phyloP scores from a whole-genome alignment of 2,797 vertebrate genomes.

The Urocyon cinereoargenteus region DNA sequence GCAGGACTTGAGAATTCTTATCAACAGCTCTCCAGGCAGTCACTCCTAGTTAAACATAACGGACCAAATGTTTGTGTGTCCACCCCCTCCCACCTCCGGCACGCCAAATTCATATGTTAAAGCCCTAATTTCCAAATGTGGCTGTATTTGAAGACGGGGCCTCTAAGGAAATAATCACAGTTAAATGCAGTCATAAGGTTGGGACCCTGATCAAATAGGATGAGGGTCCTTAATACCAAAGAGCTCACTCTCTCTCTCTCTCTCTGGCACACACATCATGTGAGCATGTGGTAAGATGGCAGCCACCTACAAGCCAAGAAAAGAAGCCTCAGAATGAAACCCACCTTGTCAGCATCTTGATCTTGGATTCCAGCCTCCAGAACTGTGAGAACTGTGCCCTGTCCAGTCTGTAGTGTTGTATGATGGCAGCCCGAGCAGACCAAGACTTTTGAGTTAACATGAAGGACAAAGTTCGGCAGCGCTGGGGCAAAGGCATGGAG shows the following conservation, averaged over 20 bases:
- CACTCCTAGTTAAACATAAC: not conserved
- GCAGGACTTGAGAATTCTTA: not conserved
- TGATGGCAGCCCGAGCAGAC: not conserved
- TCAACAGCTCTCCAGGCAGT: not conserved
- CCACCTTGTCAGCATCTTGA: not conserved
- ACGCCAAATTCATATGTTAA: not conserved
- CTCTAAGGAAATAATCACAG: not conserved
- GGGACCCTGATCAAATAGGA: not conserved
- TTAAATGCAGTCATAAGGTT: not conserved
- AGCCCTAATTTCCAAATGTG: not conserved
- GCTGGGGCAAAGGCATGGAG: not conserved
- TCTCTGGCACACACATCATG: not conserved
- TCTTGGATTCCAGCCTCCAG: not conserved
- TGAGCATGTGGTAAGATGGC: not conserved
- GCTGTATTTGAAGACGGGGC: not conserved
- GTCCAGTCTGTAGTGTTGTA: not conserved
- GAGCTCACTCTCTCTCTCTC: not conserved
- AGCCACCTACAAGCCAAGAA: not conserved
- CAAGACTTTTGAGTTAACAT: not conserved
- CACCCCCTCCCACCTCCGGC: not conserved
- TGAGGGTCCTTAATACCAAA: not conserved
- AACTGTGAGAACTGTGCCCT: not conserved
- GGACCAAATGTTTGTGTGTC: not conserved
- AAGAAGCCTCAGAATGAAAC: not conserved
- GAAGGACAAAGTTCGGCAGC: not conserved